Base-by-base conservation (phyloP, 2,888 invertebrate species). In the Cryptops parisi region DNA sequence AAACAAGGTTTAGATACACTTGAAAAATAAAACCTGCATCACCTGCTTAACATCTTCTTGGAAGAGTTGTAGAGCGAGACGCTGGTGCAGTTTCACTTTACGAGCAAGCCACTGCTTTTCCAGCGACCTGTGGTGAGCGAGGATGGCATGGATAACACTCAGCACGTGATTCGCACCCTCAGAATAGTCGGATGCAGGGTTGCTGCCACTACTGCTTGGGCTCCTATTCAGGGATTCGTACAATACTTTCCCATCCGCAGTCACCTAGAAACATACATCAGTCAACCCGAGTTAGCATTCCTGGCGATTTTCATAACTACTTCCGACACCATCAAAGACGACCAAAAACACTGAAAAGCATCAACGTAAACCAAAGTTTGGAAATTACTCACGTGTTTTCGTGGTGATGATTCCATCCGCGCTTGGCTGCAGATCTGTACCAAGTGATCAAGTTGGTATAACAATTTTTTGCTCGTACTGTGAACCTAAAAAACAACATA, bases 21-120 rank as follows among this genome's bases (percentile, higher is more conserved):
- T n/a, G n/a, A n/a, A n/a, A n/a, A n/a, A n/a, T n/a, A n/a, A n/a
- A n/a, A n/a, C n/a, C n/a, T n/a, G n/a, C n/a, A n/a, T 41, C 58
- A 84, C 90, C 78, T 94, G 94, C 69, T 91, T 85, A 47, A 96
- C 94, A 69, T 96, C 96, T 68, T 96, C 94, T 71, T 97, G 94
- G 69, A 97, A 97, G 44, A 96, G 76, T 62, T 79, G 76, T 62
- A 97, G 74, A 6, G 94, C 94, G 38, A 96, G 76, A 60, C 91
- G 76, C 71, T 96, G 96, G 70, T 96, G 96, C 54, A 97, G 74
- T 68, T 93, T 88, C 60, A 94, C 86, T 70, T 94, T 84, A 62
- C 93, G 90, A 59, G 86, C 82, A 64, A 93, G 93, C 86, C 94
- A 96, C 57, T 89, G 80, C 59, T 90, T 88, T 69, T 96, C 96